Evolutionary conservation across 2,888 invertebrate species (phyloP).

Genomic region (Lepidochrysops patricia): DNA sequence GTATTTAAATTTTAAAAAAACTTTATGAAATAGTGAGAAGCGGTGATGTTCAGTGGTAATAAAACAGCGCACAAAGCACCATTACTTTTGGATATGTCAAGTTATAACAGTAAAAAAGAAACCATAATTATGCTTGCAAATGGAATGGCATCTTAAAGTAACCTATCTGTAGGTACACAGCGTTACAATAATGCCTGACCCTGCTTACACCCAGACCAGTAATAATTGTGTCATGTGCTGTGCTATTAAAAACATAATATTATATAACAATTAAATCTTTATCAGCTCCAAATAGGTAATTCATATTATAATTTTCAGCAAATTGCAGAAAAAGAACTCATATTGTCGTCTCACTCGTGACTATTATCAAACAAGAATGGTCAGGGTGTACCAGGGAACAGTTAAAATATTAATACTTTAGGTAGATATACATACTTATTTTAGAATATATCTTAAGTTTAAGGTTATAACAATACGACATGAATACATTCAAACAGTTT

Average conservation of each 20-base stretch:
- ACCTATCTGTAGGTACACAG: not conserved
- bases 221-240: too few species aligned
- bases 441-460: not conserved
- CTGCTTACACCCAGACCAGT: not conserved
- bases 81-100: conserved; percentile 8
- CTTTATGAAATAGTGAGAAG: conserved; percentile 6
- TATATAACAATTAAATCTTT: too few species aligned
- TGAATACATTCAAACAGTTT: not conserved
- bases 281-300: not conserved
- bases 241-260: too few species aligned
- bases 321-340: too few species aligned
- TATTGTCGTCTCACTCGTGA: not conserved
- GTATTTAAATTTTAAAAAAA: conserved; percentile 12
- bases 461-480: not conserved
- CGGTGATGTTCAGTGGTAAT: conserved; percentile 6
- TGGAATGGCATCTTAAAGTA: not conserved
- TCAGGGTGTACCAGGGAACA: not conserved
- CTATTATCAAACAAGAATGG: not conserved
- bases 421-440: not conserved
- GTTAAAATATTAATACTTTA: not conserved
- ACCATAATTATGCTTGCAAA: not conserved
- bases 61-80: conserved; percentile 11
- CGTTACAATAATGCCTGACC: not conserved
- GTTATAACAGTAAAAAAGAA: conserved; percentile 6
- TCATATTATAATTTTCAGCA: too few species aligned